Evolutionary conservation across 2,113 vertebrate species (phyloP).

Genomic region (Eonycteris spelaea): DNA sequence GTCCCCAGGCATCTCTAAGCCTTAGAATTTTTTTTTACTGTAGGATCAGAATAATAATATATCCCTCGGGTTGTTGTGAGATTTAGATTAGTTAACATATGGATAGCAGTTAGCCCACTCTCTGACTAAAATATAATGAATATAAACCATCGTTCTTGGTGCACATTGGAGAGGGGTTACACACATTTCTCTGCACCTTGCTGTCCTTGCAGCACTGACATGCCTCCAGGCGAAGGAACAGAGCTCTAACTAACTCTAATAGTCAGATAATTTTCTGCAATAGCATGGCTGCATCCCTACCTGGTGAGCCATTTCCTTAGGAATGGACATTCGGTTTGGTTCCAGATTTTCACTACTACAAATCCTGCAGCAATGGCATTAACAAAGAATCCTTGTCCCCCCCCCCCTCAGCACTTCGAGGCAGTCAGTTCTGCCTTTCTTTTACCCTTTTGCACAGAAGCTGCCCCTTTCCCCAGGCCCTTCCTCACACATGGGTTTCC

Average conservation of each 20-base stretch:
- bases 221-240: neutral
- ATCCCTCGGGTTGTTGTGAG: neutral
- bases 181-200: neutral
- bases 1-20: neutral
- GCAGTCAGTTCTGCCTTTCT: neutral
- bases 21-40: neutral
- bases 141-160: neutral
- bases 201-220: neutral
- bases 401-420: neutral
- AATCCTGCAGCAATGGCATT: neutral
- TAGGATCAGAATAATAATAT: neutral
- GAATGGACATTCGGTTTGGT: neutral
- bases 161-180: neutral
- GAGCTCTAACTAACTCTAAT: neutral
- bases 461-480: neutral
- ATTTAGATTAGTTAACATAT: neutral
- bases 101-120: neutral
- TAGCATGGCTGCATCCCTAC: neutral
- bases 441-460: neutral
- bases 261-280: neutral
- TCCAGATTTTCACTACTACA: neutral
- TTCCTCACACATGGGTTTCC: neutral
- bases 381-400: neutral
- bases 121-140: neutral
- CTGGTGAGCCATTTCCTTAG: neutral